Percentiles rank a stretch among this genome's conserved stretches.
phyloP scores from a whole-genome alignment of 2,888 invertebrate species.

The Itoplectis maculator region DNA sequence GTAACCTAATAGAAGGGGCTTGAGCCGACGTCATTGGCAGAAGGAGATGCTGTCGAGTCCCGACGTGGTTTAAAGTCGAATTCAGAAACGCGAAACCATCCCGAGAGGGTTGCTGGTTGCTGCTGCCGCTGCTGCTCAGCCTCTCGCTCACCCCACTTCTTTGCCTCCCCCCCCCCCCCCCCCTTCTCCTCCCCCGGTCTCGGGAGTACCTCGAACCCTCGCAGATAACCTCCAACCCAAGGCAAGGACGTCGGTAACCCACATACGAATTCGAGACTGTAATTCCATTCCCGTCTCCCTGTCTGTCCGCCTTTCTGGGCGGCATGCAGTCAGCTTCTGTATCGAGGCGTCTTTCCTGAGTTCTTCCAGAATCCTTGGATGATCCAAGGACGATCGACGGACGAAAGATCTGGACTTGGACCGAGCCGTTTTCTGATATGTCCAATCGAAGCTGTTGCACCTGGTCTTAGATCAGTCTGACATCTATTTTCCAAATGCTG shows the following conservation, averaged over 20 bases:
- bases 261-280: slow-evolving; percentile 69
- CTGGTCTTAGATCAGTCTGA: neutral
- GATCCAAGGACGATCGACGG: neutral
- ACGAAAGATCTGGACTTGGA: neutral
- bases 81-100: slow-evolving; percentile 80
- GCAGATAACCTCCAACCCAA: slow-evolving; percentile 52
- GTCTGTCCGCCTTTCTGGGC: slow-evolving; percentile 57
- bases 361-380: neutral
- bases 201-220: slow-evolving; percentile 53
- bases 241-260: slow-evolving; percentile 67
- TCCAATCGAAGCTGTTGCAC: too few species aligned
- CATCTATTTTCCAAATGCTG: neutral
- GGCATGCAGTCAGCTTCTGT: slow-evolving; percentile 28
- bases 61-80: slow-evolving; percentile 82
- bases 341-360: slow-evolving; percentile 19
- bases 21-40: slow-evolving; percentile 83
- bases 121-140: slow-evolving; percentile 15
- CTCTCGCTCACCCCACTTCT: slow-evolving; percentile 44
- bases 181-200: too few species aligned
- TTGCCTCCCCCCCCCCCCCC: too few species aligned
- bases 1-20: slow-evolving; percentile 83
- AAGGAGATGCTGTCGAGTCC: slow-evolving; percentile 81
- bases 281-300: slow-evolving; percentile 65
- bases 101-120: slow-evolving; percentile 68
- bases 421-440: too few species aligned